These are phyloP conservation scores for Graphium colonna DNA, from an alignment of 2,888 invertebrate genomes.

Conservation along the genomic window DNA sequence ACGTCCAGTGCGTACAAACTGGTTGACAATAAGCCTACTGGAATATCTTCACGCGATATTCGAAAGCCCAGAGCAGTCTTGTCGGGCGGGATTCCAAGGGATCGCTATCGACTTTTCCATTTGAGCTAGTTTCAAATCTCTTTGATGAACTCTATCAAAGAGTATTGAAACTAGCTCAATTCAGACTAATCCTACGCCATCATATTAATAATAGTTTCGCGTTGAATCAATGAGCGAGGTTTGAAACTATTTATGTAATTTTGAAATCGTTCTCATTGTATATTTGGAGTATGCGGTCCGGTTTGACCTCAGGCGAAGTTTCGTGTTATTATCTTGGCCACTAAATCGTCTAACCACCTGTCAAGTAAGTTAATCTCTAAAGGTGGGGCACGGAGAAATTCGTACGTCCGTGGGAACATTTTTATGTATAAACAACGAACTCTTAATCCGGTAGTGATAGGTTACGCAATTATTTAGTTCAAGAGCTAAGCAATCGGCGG, in stretches of 20 bases:
- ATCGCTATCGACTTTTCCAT: constrained; percentile 7
- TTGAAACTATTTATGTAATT: too few species aligned
- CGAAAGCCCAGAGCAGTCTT: constrained; percentile 12
- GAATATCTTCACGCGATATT: constrained; percentile 23
- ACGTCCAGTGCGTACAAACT: constrained; percentile 15
- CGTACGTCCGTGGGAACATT: background rate
- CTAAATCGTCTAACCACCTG: background rate
- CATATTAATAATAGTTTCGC: too few species aligned
- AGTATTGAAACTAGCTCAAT: too few species aligned
- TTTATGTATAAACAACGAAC: background rate
- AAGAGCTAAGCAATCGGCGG: too few species aligned
- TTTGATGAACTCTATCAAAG: background rate
- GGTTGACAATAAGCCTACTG: constrained; percentile 22
- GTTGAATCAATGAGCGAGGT: too few species aligned
- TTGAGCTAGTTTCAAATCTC: constrained; percentile 7
- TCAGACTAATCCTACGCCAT: too few species aligned
- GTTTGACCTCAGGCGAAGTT: background rate
- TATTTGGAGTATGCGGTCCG: too few species aligned
- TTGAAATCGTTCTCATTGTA: too few species aligned
- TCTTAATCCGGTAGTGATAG: too few species aligned
- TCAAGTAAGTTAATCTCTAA: background rate
- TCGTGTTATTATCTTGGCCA: background rate
- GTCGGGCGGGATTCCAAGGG: constrained; percentile 17
- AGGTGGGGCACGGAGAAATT: background rate
- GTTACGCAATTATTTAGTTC: background rate